These are phyloP conservation scores for Halyomorpha halys DNA, from an alignment of 1,140 invertebrate genomes.

Conservation along the genomic window DNA sequence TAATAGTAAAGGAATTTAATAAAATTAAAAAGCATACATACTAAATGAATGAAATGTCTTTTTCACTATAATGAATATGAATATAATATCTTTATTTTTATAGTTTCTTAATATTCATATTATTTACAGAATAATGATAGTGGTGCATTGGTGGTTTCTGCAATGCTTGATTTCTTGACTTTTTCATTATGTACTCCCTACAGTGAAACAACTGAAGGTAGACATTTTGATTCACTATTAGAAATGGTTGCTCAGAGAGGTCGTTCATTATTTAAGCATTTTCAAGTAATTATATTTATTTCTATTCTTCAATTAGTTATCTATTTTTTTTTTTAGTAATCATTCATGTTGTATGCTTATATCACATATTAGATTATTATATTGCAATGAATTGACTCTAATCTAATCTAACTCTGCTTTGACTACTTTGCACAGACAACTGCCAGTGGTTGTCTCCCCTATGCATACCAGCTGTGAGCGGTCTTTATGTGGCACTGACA, in stretches of 20 bases:
- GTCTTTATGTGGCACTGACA: no score
- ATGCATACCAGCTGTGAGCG: no score
- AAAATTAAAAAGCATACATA: no score
- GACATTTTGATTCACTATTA: conserved; percentile 89
- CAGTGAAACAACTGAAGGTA: conserved; percentile 96
- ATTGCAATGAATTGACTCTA: no score
- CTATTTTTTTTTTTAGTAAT: no score
- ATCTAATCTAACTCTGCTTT: no score
- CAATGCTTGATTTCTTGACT: conserved; percentile 98
- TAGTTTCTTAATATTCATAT: conserved; percentile 25
- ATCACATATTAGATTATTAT: no score
- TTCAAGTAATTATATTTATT: conserved; percentile 60
- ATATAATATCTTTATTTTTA: conserved; percentile 19
- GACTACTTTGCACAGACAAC: no score
- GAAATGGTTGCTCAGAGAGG: conserved; percentile 89
- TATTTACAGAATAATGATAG: conserved; percentile 59
- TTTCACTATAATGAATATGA: not conserved
- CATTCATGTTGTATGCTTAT: no score
- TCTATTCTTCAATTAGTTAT: not conserved
- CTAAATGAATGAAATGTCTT: not conserved
- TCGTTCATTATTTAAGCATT: conserved; percentile 81
- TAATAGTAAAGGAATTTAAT: no score
- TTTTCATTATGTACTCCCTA: conserved; percentile 97
- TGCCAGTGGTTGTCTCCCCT: no score
- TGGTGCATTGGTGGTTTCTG: conserved; percentile 68